Evolutionary conservation across 2,888 invertebrate genomes (phyloP), one percentile per base, ranked within the genome.

Genomic region (Homarus gammarus): DNA sequence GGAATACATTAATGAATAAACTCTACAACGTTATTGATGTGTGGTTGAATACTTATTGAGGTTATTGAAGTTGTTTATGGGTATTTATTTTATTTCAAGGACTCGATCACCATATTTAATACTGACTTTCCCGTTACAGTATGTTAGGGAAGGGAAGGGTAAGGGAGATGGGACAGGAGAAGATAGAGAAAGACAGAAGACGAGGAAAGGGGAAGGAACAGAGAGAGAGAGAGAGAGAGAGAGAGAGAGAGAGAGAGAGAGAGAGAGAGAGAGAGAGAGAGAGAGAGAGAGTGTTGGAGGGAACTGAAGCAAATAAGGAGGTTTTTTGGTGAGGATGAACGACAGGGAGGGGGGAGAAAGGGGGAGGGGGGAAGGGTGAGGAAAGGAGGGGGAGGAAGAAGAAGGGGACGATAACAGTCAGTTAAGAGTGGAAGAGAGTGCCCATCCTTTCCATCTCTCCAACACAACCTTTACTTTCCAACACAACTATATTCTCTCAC

Each of bases 171-270:
- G 22, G 33, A 38, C n/a, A 38, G 75, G 27, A 27, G 5, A 38
- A 38, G 44, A 75, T n/a, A n/a, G n/a, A n/a, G n/a, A n/a, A n/a
- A n/a, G n/a, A 40, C 22, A 40, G 38, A 75, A 75, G 75, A 38
- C 18, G 44, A 31, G 31, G 31, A 31, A 51, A 78, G 31, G 49
- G 40, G 64, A 22, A 36, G 22, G 36, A 31, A 49, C 2, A 77
- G 49, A 77, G 44, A 56, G 36, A 51, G 38, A 81, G 64, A 36
- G 27, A 64, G 40, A 61, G 56, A 64, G n/a, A 15, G 31, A 61
- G 33, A 56, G 33, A 64, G 3, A 22, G 49, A 44, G 40, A n/a
- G 44, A 44, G 73, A 73, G 38, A 73, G 73, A 73, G 36, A 18
- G 18, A 10, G 64, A 64, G 64, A 64, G 64, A 27, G 12, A 70